These are phyloP conservation scores for Meloidogyne floridensis DNA, from an alignment of 1,140 invertebrate species.

Conservation along the genomic window DNA sequence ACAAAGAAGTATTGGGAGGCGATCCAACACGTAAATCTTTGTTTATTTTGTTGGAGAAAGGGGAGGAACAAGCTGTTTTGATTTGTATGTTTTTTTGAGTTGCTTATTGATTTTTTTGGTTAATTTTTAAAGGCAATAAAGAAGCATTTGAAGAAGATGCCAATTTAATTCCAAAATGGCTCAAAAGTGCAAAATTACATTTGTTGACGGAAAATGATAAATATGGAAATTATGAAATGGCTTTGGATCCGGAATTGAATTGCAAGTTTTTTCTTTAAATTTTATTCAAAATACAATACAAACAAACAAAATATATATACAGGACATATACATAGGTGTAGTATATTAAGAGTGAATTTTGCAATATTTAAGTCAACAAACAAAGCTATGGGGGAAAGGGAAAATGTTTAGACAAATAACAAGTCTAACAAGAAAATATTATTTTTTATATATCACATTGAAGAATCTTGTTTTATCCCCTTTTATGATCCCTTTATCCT, in stretches of 20 bases:
- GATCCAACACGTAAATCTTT: conserved; percentile 41
- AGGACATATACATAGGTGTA: too few relatives aligned
- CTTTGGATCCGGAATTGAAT: conserved; percentile 73
- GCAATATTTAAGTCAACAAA: too few relatives aligned
- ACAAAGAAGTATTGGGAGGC: conserved; percentile 42
- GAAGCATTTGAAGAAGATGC: conserved; percentile 38
- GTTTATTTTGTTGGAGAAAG: conserved; percentile 41
- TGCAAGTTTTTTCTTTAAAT: conserved; percentile 65
- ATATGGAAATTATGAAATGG: conserved; percentile 80
- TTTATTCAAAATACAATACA: neutral
- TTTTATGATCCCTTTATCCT: too few relatives aligned
- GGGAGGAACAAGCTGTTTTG: conserved; percentile 40
- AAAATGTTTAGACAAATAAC: too few relatives aligned
- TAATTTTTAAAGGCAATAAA: conserved; percentile 28
- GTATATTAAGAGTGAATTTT: too few relatives aligned
- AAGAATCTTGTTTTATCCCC: too few relatives aligned
- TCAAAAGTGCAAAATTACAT: conserved; percentile 31
- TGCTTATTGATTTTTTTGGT: neutral
- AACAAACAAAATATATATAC: too few relatives aligned
- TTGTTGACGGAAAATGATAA: conserved; percentile 71
- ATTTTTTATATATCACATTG: too few relatives aligned
- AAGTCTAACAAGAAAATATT: too few relatives aligned
- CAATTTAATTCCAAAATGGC: conserved; percentile 28
- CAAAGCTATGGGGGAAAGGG: too few relatives aligned
- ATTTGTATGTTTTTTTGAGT: conserved; percentile 30